phyloP scores from a whole-genome alignment of 2,113 vertebrate genomes.

The Nyctibius bracteatus region DNA sequence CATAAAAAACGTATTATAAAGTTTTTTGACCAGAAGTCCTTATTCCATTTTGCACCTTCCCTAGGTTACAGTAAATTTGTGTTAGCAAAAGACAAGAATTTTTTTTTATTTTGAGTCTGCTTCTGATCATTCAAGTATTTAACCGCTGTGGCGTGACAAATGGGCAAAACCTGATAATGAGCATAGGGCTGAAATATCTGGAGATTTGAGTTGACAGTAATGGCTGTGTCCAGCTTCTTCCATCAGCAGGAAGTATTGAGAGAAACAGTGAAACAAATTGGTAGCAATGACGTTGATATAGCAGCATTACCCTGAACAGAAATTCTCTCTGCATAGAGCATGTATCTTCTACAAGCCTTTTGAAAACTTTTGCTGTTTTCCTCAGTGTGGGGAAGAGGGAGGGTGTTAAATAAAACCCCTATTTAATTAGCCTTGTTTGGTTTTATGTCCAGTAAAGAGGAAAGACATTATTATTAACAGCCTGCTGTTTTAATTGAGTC shows the following conservation, averaged over 20 bases:
- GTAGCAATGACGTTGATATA: not conserved
- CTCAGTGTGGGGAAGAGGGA: not conserved
- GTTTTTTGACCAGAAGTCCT: not conserved
- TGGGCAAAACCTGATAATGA: not conserved
- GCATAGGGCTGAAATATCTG: not conserved
- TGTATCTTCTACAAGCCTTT: not conserved
- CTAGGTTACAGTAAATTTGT: not conserved
- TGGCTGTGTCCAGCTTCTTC: not conserved
- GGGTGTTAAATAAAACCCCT: not conserved
- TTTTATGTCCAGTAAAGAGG: not conserved
- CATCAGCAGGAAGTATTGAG: not conserved
- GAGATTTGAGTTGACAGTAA: slow-evolving; percentile 3
- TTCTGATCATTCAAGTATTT: not conserved
- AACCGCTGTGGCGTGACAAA: not conserved
- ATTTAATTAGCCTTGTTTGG: not conserved
- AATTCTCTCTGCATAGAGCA: not conserved
- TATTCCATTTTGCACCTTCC: not conserved
- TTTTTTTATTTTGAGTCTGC: not conserved
- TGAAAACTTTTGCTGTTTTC: not conserved
- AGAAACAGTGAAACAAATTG: not conserved
- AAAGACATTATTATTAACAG: not conserved
- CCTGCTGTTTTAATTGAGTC: not conserved
- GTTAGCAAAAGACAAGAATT: not conserved
- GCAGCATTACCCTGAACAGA: not conserved
- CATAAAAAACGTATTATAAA: not conserved